Evolutionary conservation across 2,888 invertebrate genomes (phyloP).

Genomic region (Frankliniella fusca): DNA sequence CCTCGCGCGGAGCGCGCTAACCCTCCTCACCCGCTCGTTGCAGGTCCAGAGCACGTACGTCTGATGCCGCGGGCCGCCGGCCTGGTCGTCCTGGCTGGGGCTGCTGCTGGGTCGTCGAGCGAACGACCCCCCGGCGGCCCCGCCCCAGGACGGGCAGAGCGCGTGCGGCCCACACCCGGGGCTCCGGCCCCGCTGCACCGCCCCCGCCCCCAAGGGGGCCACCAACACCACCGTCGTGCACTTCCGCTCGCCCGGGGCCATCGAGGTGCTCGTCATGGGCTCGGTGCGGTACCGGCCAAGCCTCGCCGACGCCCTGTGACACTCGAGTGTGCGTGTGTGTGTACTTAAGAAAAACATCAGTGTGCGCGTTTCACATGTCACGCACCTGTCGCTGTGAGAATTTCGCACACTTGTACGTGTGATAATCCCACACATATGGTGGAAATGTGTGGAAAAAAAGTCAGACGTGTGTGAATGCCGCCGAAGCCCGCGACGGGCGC

Average conservation of each 20-base stretch:
- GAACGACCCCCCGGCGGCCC: neutral
- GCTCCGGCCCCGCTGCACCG: neutral
- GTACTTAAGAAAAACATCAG: neutral
- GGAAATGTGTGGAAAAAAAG: too few species aligned
- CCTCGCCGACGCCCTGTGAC: neutral
- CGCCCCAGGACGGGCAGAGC: neutral
- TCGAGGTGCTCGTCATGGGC: constrained; percentile 25
- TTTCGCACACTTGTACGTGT: too few species aligned
- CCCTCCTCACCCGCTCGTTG: neutral
- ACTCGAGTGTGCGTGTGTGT: neutral
- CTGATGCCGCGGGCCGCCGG: constrained; percentile 17
- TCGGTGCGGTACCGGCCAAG: neutral
- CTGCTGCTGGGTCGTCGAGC: neutral
- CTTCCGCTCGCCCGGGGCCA: neutral
- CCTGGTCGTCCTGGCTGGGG: constrained; percentile 12
- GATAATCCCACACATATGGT: too few species aligned
- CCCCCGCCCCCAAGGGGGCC: neutral
- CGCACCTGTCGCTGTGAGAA: too few species aligned
- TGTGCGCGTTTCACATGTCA: too few species aligned
- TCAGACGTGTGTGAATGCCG: too few species aligned
- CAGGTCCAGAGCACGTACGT: constrained; percentile 15
- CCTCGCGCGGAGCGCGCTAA: neutral
- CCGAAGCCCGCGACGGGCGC: too few species aligned
- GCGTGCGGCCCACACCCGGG: neutral
- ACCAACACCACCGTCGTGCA: neutral